These are phyloP conservation scores for Micoletzkya japonica DNA, from an alignment of 2,888 invertebrate genomes.

Conservation along the genomic window DNA sequence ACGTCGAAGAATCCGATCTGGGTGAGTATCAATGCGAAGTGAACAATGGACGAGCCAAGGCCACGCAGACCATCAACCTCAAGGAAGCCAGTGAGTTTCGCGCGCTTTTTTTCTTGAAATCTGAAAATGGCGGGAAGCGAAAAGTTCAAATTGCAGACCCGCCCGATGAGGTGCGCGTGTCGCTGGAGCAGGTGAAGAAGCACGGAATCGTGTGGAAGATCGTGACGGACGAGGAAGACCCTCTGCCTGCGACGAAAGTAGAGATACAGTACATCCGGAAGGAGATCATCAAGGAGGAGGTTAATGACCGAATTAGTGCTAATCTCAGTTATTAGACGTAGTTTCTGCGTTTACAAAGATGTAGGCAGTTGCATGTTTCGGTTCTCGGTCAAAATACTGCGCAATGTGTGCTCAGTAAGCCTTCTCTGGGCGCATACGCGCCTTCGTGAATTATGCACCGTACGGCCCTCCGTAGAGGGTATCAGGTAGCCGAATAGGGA, in stretches of 20 bases:
- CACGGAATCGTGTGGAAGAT: constrained; percentile 51
- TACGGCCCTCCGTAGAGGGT: no score
- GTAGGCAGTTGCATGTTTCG: no score
- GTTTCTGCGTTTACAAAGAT: neutral
- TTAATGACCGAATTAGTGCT: neutral
- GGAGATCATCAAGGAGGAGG: constrained; percentile 29
- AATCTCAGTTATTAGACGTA: neutral
- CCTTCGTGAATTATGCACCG: no score
- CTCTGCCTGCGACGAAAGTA: constrained; percentile 39
- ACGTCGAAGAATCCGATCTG: constrained; percentile 51
- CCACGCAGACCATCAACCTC: constrained; percentile 46
- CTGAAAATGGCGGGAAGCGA: no score
- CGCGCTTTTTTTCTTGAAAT: neutral
- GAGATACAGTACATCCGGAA: constrained; percentile 38
- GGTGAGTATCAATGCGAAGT: constrained; percentile 56
- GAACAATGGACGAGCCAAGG: constrained; percentile 54
- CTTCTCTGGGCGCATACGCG: no score
- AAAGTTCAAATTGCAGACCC: no score
- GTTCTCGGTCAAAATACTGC: no score
- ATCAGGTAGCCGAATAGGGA: no score
- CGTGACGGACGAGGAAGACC: constrained; percentile 40
- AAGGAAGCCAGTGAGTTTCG: constrained; percentile 48
- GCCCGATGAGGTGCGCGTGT: constrained; percentile 53
- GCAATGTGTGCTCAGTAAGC: no score
- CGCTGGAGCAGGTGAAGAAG: constrained; percentile 39